phyloP scores from a whole-genome alignment of 2,113 vertebrate genomes.

The Sinosuthora webbiana region DNA sequence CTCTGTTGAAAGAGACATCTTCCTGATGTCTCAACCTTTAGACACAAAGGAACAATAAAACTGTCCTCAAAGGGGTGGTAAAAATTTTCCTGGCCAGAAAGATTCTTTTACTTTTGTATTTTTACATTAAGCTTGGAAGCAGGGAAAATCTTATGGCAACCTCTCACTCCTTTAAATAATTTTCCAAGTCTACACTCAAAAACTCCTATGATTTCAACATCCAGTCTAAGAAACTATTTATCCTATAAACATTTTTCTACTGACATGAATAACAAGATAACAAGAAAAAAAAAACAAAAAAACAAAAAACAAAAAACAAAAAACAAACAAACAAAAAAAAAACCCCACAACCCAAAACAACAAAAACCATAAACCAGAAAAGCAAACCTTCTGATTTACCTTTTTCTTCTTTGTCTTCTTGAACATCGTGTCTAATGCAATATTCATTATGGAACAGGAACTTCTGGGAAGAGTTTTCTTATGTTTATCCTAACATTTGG shows the following conservation, averaged over 20 bases:
- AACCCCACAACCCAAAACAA: neutral
- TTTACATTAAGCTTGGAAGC: neutral
- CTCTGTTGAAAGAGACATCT: neutral
- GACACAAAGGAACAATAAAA: neutral
- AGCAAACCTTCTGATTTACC: neutral
- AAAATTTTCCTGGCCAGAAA: neutral
- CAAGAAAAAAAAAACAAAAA: neutral
- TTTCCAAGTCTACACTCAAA: neutral
- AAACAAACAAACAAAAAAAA: too few relatives aligned
- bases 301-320: too few relatives aligned
- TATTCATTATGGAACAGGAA: neutral
- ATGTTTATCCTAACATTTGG: neutral
- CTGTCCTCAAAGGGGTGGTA: neutral
- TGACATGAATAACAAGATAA: neutral
- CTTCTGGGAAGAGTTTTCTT: neutral
- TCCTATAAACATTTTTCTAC: neutral
- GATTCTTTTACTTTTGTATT: neutral
- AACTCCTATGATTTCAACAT: neutral
- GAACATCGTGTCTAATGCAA: neutral
- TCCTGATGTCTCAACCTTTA: neutral
- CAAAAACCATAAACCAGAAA: neutral
- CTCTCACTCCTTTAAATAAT: neutral
- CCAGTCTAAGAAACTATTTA: neutral
- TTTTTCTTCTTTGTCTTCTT: neutral
- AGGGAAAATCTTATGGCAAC: neutral